A percentile compares a stretch with the other conserved stretches of the same genome.
These are phyloP conservation scores for Pagetopsis macropterus DNA, from an alignment of 2,797 vertebrate species.

Conservation along the genomic window DNA sequence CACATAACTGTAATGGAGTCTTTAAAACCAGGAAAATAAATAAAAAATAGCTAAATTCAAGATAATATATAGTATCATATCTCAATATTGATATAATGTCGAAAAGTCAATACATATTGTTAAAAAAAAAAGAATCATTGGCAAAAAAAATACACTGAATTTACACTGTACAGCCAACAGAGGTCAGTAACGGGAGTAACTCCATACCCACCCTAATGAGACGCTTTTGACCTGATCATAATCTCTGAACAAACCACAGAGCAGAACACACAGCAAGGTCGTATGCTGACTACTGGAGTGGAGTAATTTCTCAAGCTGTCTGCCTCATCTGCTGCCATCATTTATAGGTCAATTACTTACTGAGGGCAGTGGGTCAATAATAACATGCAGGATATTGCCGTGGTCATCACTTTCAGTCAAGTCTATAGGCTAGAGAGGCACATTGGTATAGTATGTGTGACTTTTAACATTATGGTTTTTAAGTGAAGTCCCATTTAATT, in stretches of 20 bases:
- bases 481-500: not conserved
- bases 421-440: not conserved
- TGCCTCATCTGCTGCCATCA: conserved; percentile 31
- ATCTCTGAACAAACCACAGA: conserved; percentile 29
- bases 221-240: conserved; percentile 43
- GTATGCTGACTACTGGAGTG: conserved; percentile 17
- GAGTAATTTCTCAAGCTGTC: conserved; percentile 29
- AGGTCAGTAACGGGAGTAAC: conserved; percentile 19
- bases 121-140: not conserved
- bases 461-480: not conserved
- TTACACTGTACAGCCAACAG: conserved; percentile 37
- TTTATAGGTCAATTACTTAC: conserved; percentile 34
- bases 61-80: too few species aligned
- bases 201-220: not conserved
- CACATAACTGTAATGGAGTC: too few species aligned
- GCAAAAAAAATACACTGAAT: conserved; percentile 13
- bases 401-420: not conserved
- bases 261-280: conserved; percentile 10
- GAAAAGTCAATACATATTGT: too few species aligned
- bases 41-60: too few species aligned
- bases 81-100: too few species aligned
- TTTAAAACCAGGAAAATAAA: too few species aligned
- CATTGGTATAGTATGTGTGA: not conserved
- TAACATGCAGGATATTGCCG: not conserved
- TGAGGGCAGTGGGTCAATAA: conserved; percentile 34